A percentile compares a stretch with the other conserved stretches of the same genome.
Evolutionary conservation across 2,113 vertebrate genomes (phyloP).

Genomic region (Deroptyus accipitrinus): DNA sequence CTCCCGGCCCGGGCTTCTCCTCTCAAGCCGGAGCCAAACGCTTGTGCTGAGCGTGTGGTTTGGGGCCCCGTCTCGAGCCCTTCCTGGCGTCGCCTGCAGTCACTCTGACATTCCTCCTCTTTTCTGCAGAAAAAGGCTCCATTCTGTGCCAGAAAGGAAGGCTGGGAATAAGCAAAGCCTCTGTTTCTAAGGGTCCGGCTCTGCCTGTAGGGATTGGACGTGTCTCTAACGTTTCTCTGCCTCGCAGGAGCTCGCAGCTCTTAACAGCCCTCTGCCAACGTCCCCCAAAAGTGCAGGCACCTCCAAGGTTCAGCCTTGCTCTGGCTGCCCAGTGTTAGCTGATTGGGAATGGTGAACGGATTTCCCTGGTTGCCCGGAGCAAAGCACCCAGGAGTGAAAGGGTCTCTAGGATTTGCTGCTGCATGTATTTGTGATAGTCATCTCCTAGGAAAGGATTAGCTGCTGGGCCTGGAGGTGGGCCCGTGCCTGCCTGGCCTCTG

Average conservation of each 20-base stretch:
- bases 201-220: rapidly evolving
- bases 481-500: rapidly evolving
- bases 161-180: background rate
- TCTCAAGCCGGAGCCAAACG: background rate
- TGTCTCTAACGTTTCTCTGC: background rate
- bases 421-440: background rate
- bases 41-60: background rate
- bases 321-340: rapidly evolving
- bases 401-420: background rate
- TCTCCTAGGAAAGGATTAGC: constrained; percentile 36
- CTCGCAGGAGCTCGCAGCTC: background rate
- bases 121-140: background rate
- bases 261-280: background rate
- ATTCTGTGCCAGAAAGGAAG: background rate
- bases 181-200: background rate
- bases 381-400: background rate
- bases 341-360: background rate
- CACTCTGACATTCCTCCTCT: background rate
- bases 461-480: background rate
- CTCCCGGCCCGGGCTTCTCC: background rate
- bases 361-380: background rate
- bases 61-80: background rate
- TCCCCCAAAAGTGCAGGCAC: background rate
- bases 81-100: background rate
- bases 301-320: background rate